Conservation (phyloP, 1,140 invertebrate genomes). For the Coptotermes formosanus region DNA sequence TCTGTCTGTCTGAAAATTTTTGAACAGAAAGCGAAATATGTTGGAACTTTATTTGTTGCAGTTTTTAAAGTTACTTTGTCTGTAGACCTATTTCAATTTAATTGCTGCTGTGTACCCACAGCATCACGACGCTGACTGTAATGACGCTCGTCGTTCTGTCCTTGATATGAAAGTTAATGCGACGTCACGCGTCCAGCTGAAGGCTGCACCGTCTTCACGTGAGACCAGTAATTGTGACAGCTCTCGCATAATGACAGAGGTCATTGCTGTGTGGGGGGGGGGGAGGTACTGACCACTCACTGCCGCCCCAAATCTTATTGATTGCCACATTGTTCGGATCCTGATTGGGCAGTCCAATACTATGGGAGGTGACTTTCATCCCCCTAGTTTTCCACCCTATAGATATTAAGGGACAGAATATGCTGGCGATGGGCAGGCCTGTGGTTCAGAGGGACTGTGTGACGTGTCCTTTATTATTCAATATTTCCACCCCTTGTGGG, state of each 20-base stretch:
- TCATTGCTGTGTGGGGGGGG: background rate
- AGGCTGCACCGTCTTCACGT: no score
- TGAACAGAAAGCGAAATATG: no score
- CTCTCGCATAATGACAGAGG: background rate
- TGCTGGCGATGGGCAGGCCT: background rate
- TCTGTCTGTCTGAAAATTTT: no score
- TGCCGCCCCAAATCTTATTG: slow-evolving; percentile 3
- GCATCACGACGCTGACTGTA: no score
- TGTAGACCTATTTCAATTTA: no score
- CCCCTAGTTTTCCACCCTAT: slow-evolving; percentile 13
- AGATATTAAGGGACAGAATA: background rate
- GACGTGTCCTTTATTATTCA: background rate
- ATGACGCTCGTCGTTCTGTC: no score
- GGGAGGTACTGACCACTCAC: background rate
- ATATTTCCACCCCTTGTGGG: background rate
- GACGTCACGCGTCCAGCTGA: no score
- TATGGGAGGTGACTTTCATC: slow-evolving; percentile 5
- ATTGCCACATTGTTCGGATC: background rate
- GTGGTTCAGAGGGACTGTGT: background rate
- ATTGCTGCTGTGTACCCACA: no score
- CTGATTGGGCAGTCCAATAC: background rate
- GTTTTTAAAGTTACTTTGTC: no score
- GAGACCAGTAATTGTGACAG: no score
- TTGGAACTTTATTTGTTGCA: no score
- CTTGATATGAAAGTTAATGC: no score